phyloP scores from a whole-genome alignment of 2,113 vertebrate genomes.

The Phylloscopus trochiloides region DNA sequence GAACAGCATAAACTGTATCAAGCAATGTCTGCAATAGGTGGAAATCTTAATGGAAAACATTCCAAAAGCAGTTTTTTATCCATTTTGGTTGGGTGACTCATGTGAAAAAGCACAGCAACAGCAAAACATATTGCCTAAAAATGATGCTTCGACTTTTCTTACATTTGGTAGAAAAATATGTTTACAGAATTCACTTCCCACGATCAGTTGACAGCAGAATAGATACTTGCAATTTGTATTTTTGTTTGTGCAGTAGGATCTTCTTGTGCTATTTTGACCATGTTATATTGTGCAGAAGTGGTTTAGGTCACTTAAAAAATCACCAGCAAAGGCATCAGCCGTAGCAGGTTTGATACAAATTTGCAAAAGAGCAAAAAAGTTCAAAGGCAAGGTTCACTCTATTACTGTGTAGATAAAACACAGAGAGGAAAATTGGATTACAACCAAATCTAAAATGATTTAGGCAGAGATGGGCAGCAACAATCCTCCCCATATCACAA shows the following conservation, averaged over 20 bases:
- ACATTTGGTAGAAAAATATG: not conserved
- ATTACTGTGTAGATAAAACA: not conserved
- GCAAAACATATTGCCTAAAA: not conserved
- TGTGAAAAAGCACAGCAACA: not conserved
- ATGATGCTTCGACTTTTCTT: not conserved
- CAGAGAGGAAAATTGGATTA: not conserved
- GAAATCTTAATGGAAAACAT: not conserved
- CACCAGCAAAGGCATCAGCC: not conserved
- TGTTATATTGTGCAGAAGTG: not conserved
- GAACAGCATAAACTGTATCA: not conserved
- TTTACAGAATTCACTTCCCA: not conserved
- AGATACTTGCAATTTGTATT: not conserved
- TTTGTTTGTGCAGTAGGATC: not conserved
- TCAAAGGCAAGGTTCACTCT: not conserved
- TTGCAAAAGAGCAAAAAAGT: accelerated
- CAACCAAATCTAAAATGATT: not conserved
- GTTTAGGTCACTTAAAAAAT: not conserved
- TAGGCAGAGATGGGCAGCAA: not conserved
- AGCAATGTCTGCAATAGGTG: not conserved
- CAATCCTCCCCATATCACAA: not conserved
- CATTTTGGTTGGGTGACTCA: not conserved
- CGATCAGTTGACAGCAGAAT: not conserved
- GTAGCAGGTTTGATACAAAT: not conserved
- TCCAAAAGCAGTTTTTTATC: not conserved
- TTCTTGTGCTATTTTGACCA: not conserved